A percentile compares a stretch with the other conserved stretches of the same genome.
Evolutionary conservation across 2,797 vertebrate species (phyloP).

Genomic region (Ambastaia sidthimunki): DNA sequence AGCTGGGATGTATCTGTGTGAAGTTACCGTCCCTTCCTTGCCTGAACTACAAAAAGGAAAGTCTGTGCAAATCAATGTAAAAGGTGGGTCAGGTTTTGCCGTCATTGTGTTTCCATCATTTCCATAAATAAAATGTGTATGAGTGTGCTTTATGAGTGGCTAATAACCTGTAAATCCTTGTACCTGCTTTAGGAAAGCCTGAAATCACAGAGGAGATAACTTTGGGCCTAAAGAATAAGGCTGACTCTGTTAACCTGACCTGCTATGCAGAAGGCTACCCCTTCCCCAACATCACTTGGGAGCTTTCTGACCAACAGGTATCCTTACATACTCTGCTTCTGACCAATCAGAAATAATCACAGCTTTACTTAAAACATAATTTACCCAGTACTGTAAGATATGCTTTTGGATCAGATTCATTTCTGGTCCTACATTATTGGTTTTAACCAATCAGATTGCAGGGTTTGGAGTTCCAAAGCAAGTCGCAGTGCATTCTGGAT

Average conservation of each 20-base stretch:
- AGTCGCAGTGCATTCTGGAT: no score
- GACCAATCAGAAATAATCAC: not conserved
- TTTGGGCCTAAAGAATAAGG: conserved; percentile 52
- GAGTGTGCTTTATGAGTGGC: not conserved
- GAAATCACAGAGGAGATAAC: conserved; percentile 2
- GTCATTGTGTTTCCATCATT: not conserved
- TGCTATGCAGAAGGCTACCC: conserved; percentile 82
- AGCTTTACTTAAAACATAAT: no score
- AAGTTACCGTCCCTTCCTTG: conserved; percentile 70
- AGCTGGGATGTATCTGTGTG: conserved; percentile 80
- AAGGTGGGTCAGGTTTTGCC: conserved; percentile 74
- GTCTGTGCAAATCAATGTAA: conserved; percentile 72
- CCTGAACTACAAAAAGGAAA: conserved; percentile 73
- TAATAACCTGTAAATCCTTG: not conserved
- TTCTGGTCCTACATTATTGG: no score
- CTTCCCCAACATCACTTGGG: conserved; percentile 80
- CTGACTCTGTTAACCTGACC: conserved; percentile 74
- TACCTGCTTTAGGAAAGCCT: conserved; percentile 45
- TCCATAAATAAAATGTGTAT: not conserved
- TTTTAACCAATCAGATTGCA: not conserved
- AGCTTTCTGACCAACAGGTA: conserved; percentile 75
- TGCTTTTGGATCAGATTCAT: no score
- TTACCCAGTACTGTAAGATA: no score
- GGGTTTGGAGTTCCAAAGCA: no score
- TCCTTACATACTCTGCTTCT: conserved; percentile 3